phyloP scores from a whole-genome alignment of 2,113 vertebrate genomes.

The Mormoops blainvillei region DNA sequence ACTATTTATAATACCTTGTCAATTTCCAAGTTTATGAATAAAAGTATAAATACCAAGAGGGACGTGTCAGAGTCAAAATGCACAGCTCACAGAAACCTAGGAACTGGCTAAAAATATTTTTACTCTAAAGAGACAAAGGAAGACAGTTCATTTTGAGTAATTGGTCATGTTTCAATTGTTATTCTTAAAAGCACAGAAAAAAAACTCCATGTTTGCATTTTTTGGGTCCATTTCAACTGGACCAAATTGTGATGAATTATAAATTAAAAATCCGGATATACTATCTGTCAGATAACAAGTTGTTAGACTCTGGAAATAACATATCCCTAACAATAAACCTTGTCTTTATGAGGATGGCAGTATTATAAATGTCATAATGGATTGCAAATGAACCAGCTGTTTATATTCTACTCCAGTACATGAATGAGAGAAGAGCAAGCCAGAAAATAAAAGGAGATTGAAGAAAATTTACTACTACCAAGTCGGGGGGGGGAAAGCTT shows the following conservation, averaged over 20 bases:
- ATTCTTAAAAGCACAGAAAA: constrained; percentile 61
- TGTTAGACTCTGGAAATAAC: constrained; percentile 8
- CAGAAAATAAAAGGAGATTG: constrained; percentile 40
- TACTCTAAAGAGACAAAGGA: constrained; percentile 38
- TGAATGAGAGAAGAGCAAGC: not conserved
- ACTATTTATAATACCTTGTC: constrained; percentile 66
- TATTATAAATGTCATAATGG: constrained; percentile 59
- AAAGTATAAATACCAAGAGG: constrained; percentile 60
- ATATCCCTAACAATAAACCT: constrained; percentile 33
- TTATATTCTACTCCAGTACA: constrained; percentile 44
- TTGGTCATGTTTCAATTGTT: constrained; percentile 31
- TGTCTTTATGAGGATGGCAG: not conserved
- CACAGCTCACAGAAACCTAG: constrained; percentile 56
- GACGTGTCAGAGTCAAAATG: constrained; percentile 45
- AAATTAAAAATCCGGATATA: constrained; percentile 38
- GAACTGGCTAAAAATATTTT: constrained; percentile 62
- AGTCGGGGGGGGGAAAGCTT: constrained; percentile 38
- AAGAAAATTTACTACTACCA: constrained; percentile 55
- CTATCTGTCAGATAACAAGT: constrained; percentile 44
- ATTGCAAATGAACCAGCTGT: constrained; percentile 54
- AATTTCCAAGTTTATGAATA: constrained; percentile 69
- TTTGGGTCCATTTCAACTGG: constrained; percentile 48
- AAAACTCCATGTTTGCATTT: constrained; percentile 24
- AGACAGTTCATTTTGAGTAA: constrained; percentile 38
- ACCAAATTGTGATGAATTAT: constrained; percentile 53